Conservation (phyloP, 2,113 vertebrate genomes). For the Tringa solitaria region DNA sequence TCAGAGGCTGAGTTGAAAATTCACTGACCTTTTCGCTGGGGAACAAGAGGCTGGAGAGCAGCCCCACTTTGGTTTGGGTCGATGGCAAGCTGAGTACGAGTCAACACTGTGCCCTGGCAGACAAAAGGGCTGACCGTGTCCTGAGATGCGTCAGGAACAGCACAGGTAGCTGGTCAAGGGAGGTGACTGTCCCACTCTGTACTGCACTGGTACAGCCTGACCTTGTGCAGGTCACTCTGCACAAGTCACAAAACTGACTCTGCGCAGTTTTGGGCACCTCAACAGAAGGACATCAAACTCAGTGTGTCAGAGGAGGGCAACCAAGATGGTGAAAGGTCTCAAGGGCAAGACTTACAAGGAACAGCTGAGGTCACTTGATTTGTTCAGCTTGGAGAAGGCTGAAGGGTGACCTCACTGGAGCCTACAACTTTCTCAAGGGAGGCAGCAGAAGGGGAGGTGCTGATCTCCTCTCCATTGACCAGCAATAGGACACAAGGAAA, state of each 20-base stretch:
- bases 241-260: too few relatives aligned
- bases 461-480: background rate
- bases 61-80: background rate
- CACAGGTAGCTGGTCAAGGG: background rate
- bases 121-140: background rate
- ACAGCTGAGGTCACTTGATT: background rate
- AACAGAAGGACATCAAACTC: background rate
- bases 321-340: background rate
- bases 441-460: rapidly evolving
- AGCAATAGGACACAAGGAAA: background rate
- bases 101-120: background rate
- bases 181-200: background rate
- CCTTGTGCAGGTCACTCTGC: too few relatives aligned
- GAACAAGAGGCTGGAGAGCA: background rate
- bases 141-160: background rate
- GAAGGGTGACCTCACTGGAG: background rate
- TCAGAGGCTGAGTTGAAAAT: background rate
- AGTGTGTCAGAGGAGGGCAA: background rate
- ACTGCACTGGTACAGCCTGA: background rate
- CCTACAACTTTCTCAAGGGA: background rate
- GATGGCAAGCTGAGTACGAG: background rate
- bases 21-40: background rate
- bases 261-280: background rate
- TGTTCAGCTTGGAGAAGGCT: background rate
- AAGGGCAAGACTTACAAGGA: background rate